These are phyloP conservation scores for Jordanella pulchra DNA, from an alignment of 2,797 vertebrate genomes.

Conservation along the genomic window DNA sequence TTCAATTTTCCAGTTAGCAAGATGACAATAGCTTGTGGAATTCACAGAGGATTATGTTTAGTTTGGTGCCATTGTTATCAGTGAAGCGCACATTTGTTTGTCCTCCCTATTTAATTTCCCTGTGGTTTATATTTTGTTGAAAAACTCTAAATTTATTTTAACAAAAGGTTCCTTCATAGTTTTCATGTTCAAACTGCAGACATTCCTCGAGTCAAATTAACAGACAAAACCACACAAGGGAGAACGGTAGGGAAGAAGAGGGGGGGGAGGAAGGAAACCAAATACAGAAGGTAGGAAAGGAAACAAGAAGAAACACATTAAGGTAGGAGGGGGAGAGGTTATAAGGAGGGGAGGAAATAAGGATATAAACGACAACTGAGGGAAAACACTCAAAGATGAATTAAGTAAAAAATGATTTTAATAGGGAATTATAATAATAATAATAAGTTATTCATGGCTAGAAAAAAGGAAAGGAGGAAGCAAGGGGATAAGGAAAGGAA, in stretches of 20 bases:
- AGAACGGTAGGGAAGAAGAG: neutral
- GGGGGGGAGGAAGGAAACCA: too few relatives aligned
- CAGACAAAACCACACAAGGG: neutral
- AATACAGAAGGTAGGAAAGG: too few relatives aligned
- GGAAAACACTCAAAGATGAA: neutral
- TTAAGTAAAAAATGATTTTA: neutral
- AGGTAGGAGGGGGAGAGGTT: neutral
- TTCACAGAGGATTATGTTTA: conserved; percentile 21
- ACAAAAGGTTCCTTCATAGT: neutral
- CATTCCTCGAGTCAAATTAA: neutral
- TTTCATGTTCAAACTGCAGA: neutral
- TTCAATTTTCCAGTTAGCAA: neutral
- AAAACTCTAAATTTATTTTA: conserved; percentile 2
- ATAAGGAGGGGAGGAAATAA: neutral
- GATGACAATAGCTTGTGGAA: neutral
- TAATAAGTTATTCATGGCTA: neutral
- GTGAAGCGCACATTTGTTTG: neutral
- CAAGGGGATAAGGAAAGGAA: neutral
- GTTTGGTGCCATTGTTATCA: conserved; percentile 6
- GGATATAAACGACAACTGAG: too few relatives aligned
- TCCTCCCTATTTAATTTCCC: conserved; percentile 8
- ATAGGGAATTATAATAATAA: too few relatives aligned
- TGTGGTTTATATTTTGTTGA: neutral
- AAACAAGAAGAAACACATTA: neutral
- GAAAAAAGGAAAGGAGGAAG: neutral